These are phyloP conservation scores for Belgica antarctica DNA, from an alignment of 2,888 invertebrate genomes.

Conservation along the genomic window DNA sequence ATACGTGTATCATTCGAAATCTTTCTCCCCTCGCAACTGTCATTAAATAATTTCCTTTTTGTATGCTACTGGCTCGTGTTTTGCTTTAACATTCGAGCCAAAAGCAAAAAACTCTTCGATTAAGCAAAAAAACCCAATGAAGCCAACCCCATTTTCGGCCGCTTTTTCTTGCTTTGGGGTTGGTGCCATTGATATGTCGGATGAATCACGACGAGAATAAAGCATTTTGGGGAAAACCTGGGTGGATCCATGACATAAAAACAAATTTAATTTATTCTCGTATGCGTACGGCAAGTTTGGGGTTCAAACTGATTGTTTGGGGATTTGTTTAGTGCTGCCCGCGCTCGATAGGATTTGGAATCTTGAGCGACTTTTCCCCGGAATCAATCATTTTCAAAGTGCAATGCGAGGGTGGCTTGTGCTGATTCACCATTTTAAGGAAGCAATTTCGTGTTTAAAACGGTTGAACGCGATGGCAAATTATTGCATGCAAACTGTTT, in stretches of 20 bases:
- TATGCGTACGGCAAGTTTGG: not conserved
- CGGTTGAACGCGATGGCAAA: no score
- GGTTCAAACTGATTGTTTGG: no score
- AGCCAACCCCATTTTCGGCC: constrained; percentile 6
- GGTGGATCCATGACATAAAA: not conserved
- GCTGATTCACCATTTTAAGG: not conserved
- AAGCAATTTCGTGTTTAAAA: no score
- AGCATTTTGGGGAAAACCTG: constrained; percentile 12
- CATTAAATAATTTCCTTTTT: constrained; percentile 15
- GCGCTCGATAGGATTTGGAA: not conserved
- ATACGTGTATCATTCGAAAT: constrained; percentile 3
- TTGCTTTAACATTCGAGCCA: not conserved
- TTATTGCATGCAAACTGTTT: no score
- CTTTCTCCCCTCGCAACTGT: constrained; percentile 15
- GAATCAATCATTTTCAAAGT: no score
- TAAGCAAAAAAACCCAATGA: constrained; percentile 7
- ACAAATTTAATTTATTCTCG: not conserved
- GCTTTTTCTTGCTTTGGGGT: not conserved
- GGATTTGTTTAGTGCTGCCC: not conserved
- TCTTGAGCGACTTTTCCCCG: no score
- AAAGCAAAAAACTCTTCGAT: not conserved
- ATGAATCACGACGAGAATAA: constrained; percentile 12
- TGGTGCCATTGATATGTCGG: not conserved
- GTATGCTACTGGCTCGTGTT: not conserved
- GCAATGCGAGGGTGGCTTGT: no score